phyloP scores from a whole-genome alignment of 2,888 invertebrate species.

The Iselma pallidipennis region DNA sequence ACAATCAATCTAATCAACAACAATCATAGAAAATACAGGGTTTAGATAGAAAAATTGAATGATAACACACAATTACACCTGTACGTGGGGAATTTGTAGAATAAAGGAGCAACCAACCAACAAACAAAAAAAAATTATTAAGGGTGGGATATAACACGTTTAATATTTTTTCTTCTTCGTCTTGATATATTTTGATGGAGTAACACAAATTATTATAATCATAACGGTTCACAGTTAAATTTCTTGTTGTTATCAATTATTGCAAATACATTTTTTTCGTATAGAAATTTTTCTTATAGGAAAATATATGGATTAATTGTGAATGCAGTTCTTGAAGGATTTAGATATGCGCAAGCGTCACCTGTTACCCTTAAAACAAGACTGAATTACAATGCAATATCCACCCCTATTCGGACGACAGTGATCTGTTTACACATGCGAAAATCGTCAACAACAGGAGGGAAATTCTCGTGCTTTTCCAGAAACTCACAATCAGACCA shows the following conservation, averaged over 20 bases:
- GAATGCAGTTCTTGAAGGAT: conserved; percentile 4
- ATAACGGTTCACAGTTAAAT: no score
- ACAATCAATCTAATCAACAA: no score
- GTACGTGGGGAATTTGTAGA: neutral
- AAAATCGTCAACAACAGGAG: neutral
- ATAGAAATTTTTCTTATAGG: neutral
- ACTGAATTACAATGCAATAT: neutral
- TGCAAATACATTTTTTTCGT: no score
- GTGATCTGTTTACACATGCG: neutral
- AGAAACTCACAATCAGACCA: no score
- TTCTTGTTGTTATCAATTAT: no score
- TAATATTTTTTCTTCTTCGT: neutral
- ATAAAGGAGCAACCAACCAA: no score
- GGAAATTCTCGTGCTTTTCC: no score
- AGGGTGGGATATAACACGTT: neutral
- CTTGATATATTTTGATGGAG: neutral
- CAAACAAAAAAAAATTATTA: neutral
- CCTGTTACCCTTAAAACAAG: conserved; percentile 30
- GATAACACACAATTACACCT: neutral
- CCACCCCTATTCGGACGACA: neutral
- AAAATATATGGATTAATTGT: conserved; percentile 36
- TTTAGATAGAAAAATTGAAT: no score
- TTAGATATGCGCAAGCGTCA: conserved; percentile 26
- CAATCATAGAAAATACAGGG: neutral
- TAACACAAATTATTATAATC: neutral